A percentile compares a stretch with the other conserved stretches of the same genome.
Conservation (phyloP, 2,113 vertebrate genomes). For the Sinocyclocheilus rhinocerous region DNA sequence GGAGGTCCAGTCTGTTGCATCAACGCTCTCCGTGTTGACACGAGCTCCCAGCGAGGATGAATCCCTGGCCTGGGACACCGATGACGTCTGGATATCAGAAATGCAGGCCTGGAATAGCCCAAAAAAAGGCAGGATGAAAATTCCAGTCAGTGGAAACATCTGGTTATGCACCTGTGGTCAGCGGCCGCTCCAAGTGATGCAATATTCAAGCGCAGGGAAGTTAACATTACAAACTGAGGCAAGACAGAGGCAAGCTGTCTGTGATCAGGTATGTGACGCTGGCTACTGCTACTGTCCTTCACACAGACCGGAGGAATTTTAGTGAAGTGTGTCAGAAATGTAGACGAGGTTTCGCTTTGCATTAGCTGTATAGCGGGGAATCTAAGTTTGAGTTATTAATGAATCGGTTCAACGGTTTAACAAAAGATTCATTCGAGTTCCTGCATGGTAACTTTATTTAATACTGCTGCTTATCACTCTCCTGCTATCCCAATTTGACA, state of each 20-base stretch:
- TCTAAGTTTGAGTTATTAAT: background rate
- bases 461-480: too few species aligned
- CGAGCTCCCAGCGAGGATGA: background rate
- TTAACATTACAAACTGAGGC: conserved; percentile 53
- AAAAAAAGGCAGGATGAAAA: conserved; percentile 35
- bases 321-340: conserved; percentile 69
- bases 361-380: background rate
- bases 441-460: background rate
- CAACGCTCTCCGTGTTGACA: background rate
- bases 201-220: conserved; percentile 49
- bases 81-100: conserved; percentile 38
- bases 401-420: background rate
- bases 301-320: conserved; percentile 73
- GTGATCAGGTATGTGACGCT: conserved; percentile 64
- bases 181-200: conserved; percentile 50
- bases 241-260: conserved; percentile 63
- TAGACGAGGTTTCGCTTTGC: background rate
- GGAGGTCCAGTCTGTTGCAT: conserved; percentile 23
- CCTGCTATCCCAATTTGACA: too few species aligned
- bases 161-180: conserved; percentile 62
- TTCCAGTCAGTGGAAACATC: conserved; percentile 63
- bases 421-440: background rate
- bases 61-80: conserved; percentile 25
- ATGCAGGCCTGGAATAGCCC: conserved; percentile 22
- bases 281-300: conserved; percentile 60